Percentiles rank a stretch among this genome's conserved stretches.
Evolutionary conservation across 2,797 vertebrate species (phyloP).

Genomic region (Gymnothorax reevesii): DNA sequence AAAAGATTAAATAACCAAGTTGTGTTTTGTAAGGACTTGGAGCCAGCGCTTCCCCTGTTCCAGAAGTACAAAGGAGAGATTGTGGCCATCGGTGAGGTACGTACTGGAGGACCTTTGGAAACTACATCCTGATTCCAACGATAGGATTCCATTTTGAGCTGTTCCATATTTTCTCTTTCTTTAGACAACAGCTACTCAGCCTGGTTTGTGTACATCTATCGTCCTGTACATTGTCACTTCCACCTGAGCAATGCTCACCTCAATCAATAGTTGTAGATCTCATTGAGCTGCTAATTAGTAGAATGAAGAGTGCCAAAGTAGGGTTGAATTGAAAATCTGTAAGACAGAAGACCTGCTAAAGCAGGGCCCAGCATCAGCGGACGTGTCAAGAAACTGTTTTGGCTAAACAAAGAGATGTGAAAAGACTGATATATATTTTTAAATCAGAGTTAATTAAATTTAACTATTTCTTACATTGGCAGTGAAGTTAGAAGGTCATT

Average conservation of each 20-base stretch:
- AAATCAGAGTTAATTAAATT: background rate
- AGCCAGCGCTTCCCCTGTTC: conserved; percentile 55
- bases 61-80: conserved; percentile 57
- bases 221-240: background rate
- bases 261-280: background rate
- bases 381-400: background rate
- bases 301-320: too few species aligned
- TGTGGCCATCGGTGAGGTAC: conserved; percentile 56
- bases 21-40: conserved; percentile 54
- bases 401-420: background rate
- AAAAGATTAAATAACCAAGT: background rate
- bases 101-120: background rate
- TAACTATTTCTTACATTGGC: background rate
- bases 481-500: background rate
- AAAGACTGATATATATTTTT: background rate
- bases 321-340: too few species aligned
- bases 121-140: background rate
- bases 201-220: background rate
- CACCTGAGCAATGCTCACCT: background rate
- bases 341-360: too few species aligned
- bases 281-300: too few species aligned
- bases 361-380: too few species aligned
- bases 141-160: background rate
- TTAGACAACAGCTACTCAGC: background rate
- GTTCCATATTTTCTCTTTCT: background rate